A percentile compares a stretch with the other conserved stretches of the same genome.
These are phyloP conservation scores for Macrosoma leucophasiata DNA, from an alignment of 2,888 invertebrate genomes.

Conservation along the genomic window DNA sequence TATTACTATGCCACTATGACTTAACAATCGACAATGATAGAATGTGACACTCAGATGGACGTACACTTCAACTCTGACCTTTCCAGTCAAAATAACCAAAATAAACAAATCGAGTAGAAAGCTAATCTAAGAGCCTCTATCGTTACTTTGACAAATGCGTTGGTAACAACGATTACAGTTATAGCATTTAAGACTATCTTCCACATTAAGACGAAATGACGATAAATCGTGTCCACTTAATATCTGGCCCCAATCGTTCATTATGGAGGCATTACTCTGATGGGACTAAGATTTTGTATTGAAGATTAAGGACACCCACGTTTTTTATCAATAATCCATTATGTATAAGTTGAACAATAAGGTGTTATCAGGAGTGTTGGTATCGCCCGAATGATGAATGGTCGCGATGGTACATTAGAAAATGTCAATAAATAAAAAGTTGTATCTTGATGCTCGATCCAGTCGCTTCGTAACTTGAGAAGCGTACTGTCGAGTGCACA, in stretches of 20 bases:
- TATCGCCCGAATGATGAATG: conserved; percentile 66
- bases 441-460: conserved; percentile 45
- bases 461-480: conserved; percentile 45
- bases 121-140: conserved; percentile 47
- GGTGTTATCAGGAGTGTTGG: conserved; percentile 55
- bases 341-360: conserved; percentile 69
- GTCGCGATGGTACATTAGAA: conserved; percentile 60
- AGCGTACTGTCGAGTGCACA: conserved; percentile 24
- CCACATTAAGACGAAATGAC: conserved; percentile 51
- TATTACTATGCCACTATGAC: too few species aligned
- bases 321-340: conserved; percentile 75
- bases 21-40: too few species aligned
- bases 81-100: conserved; percentile 37
- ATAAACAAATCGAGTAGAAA: too few species aligned
- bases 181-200: conserved; percentile 55
- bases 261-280: conserved; percentile 52
- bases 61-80: conserved; percentile 55
- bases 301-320: conserved; percentile 71
- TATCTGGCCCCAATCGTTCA: conserved; percentile 62
- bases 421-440: conserved; percentile 74
- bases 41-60: too few species aligned
- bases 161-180: conserved; percentile 54
- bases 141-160: conserved; percentile 59
- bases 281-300: conserved; percentile 53
- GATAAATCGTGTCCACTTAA: conserved; percentile 65